phyloP scores from a whole-genome alignment of 2,113 vertebrate species.

The Cheirogaleus medius region DNA sequence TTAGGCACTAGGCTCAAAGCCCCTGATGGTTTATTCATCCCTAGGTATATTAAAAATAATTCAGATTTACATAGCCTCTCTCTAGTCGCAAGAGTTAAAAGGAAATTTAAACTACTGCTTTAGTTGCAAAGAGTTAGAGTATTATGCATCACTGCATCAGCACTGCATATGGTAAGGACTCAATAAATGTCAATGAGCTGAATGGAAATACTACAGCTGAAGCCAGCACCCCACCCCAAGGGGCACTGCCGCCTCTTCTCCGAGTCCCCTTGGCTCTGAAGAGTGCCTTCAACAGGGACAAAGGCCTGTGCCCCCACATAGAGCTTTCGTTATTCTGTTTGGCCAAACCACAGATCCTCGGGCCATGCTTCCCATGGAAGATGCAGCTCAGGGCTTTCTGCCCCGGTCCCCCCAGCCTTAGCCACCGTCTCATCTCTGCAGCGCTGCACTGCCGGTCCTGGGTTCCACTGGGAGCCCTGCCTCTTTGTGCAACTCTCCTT shows the following conservation, averaged over 20 bases:
- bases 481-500: background rate
- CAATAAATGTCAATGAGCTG: background rate
- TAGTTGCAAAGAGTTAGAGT: background rate
- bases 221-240: background rate
- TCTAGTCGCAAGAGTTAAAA: background rate
- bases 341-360: background rate
- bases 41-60: constrained; percentile 2
- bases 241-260: background rate
- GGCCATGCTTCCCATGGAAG: background rate
- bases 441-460: background rate
- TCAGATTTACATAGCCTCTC: background rate
- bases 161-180: background rate
- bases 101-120: background rate
- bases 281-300: background rate
- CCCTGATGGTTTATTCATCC: background rate
- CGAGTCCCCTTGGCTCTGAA: background rate
- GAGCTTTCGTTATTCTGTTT: background rate
- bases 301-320: background rate
- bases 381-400: background rate
- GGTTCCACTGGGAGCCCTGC: background rate
- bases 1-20: background rate
- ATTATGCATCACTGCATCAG: background rate
- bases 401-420: too few relatives aligned
- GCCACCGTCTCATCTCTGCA: background rate
- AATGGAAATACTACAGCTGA: background rate